Percentiles rank a stretch among this genome's conserved stretches.
Evolutionary conservation across 2,113 vertebrate species (phyloP).

Genomic region (Phylloscopus trochilus): DNA sequence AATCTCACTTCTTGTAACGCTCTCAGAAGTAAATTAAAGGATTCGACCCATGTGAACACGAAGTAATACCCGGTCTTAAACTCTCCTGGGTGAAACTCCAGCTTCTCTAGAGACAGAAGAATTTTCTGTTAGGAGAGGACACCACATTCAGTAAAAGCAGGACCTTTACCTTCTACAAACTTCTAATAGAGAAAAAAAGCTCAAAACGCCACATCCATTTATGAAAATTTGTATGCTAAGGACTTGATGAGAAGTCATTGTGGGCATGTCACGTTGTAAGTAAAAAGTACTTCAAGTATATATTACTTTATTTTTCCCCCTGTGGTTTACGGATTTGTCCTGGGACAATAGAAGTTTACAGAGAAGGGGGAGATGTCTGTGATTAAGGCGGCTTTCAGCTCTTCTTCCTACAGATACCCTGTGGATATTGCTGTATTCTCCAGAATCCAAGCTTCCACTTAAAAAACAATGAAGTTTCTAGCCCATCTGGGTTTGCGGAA

Average conservation of each 20-base stretch:
- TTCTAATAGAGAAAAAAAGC: neutral
- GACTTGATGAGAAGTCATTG: neutral
- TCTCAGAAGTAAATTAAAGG: neutral
- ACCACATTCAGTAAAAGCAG: neutral
- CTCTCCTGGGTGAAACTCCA: neutral
- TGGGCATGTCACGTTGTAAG: neutral
- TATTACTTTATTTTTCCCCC: neutral
- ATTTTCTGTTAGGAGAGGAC: neutral
- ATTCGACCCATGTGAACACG: neutral
- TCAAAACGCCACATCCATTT: neutral
- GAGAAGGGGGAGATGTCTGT: neutral
- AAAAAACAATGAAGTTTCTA: constrained; percentile 57
- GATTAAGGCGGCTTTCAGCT: constrained; percentile 28
- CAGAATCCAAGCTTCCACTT: constrained; percentile 43
- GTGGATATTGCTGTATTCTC: constrained; percentile 46
- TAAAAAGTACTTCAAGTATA: neutral
- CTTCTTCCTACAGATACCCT: constrained; percentile 57
- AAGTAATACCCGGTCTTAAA: neutral
- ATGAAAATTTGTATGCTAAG: neutral
- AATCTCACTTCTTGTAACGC: neutral
- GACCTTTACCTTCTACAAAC: neutral
- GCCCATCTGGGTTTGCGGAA: constrained; percentile 65
- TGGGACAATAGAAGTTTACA: constrained; percentile 18
- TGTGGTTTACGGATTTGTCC: neutral
- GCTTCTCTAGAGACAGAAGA: neutral